Conservation (phyloP, 2,888 invertebrate genomes). For the Caenorhabditis sp. region DNA sequence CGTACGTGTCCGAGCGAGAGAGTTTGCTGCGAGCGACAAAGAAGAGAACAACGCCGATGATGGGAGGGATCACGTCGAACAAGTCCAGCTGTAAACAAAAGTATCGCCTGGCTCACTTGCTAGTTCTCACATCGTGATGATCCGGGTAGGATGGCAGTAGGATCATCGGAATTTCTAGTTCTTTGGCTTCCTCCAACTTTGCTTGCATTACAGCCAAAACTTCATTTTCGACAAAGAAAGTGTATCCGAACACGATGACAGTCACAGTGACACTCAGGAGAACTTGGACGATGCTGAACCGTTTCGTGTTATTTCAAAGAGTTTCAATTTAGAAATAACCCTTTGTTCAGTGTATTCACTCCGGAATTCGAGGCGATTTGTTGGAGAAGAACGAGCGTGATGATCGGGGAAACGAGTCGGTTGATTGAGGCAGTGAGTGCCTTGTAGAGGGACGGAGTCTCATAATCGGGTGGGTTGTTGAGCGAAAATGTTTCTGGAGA, state of each 20-base stretch:
- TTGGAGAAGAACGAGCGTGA: constrained; percentile 17
- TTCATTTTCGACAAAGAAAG: constrained; percentile 8
- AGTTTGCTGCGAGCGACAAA: constrained; percentile 13
- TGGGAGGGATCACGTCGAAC: constrained; percentile 13
- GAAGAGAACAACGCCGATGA: constrained; percentile 21
- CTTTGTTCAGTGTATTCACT: background rate
- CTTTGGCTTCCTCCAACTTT: background rate
- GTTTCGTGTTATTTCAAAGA: background rate
- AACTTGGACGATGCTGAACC: constrained; percentile 10
- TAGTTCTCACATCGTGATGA: constrained; percentile 7
- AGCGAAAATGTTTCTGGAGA: background rate
- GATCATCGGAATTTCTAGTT: background rate
- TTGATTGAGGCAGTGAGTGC: constrained; percentile 8
- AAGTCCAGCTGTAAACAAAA: constrained; percentile 25
- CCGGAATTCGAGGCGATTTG: constrained; percentile 1
- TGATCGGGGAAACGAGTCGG: constrained; percentile 34
- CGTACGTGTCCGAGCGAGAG: constrained; percentile 8
- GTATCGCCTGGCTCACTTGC: too few species aligned
- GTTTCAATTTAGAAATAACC: background rate
- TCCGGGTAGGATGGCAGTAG: constrained; percentile 8
- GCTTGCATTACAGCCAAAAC: background rate
- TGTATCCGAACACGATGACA: constrained; percentile 2
- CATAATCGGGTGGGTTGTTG: background rate
- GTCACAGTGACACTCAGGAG: background rate
- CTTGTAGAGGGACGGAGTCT: background rate